Evolutionary conservation across 2,797 vertebrate species (phyloP).

Genomic region (Anguilla marmorata): DNA sequence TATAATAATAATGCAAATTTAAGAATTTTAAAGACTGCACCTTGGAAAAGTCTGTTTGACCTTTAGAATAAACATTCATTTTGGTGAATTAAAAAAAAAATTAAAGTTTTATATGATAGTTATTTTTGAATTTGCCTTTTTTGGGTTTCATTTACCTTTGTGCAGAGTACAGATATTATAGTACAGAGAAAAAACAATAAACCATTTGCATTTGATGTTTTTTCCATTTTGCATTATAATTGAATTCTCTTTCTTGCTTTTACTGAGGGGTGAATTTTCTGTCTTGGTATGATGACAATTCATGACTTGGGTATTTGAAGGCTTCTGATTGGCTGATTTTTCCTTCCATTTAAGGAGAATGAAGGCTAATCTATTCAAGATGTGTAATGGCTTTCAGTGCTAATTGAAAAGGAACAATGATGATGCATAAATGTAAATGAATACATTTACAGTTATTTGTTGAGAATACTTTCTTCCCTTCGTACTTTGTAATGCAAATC

Average conservation of each 20-base stretch:
- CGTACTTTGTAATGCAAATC: conserved; percentile 72
- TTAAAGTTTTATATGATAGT: background rate
- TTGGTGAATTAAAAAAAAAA: background rate
- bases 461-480: conserved; percentile 60
- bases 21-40: too few relatives aligned
- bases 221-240: conserved; percentile 27
- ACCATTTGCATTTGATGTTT: background rate
- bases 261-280: background rate
- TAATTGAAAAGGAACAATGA: conserved; percentile 71
- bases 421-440: conserved; percentile 69
- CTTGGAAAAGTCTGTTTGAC: background rate
- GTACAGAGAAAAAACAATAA: background rate
- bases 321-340: conserved; percentile 43
- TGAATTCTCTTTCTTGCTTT: conserved; percentile 13
- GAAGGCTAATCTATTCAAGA: conserved; percentile 63
- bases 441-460: conserved; percentile 70
- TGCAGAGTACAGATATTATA: background rate
- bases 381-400: conserved; percentile 62
- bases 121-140: background rate
- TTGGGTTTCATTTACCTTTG: background rate
- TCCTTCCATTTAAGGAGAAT: conserved; percentile 48
- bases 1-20: too few relatives aligned
- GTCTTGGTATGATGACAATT: conserved; percentile 30
- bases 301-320: background rate
- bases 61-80: conserved; percentile 7